phyloP scores from a whole-genome alignment of 2,888 invertebrate species.

The Acanthopleura granulata region DNA sequence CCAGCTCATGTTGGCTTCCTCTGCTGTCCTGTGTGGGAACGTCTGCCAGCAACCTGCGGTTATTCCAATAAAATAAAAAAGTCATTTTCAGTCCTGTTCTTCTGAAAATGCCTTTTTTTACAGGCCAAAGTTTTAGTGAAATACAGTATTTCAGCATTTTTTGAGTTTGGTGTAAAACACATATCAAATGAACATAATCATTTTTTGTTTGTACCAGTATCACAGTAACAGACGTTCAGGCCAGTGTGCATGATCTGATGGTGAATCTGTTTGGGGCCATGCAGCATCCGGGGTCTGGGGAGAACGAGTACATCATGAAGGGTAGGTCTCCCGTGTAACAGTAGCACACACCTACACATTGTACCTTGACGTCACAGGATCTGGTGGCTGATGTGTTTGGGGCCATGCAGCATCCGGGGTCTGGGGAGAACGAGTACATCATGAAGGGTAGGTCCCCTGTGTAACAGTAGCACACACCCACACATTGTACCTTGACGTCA shows the following conservation, averaged over 20 bases:
- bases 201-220: conserved; percentile 44
- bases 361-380: conserved; percentile 69
- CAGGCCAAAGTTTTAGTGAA: too few relatives aligned
- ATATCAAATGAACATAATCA: too few relatives aligned
- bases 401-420: conserved; percentile 79
- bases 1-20: too few relatives aligned
- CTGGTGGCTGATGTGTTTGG: conserved; percentile 83
- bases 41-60: too few relatives aligned
- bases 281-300: conserved; percentile 80
- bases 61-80: too few relatives aligned
- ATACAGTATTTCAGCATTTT: too few relatives aligned
- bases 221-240: conserved; percentile 51
- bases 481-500: conserved; percentile 41
- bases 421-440: conserved; percentile 95
- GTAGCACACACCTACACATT: too few relatives aligned
- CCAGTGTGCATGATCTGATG: conserved; percentile 75
- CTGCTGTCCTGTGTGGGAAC: too few relatives aligned
- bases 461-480: not conserved
- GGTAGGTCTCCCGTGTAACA: conserved; percentile 71
- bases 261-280: conserved; percentile 83
- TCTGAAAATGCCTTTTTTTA: too few relatives aligned
- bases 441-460: conserved; percentile 83
- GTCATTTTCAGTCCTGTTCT: too few relatives aligned
- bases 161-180: too few relatives aligned
- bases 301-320: conserved; percentile 99